Evolutionary conservation across 2,888 invertebrate species (phyloP).

Genomic region (Ichneumoninae sp.): DNA sequence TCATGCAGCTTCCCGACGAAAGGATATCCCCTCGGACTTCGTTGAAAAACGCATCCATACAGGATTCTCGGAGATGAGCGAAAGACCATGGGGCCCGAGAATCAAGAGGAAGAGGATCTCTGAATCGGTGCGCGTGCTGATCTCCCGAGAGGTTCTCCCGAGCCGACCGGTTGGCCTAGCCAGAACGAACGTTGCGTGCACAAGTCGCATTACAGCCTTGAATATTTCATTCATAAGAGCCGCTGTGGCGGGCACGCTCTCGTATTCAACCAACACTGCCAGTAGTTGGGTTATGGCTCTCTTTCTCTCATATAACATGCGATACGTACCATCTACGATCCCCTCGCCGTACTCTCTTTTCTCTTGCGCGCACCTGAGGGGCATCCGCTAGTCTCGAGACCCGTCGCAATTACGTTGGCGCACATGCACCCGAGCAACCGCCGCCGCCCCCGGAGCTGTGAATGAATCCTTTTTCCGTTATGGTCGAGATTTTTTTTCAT

Average conservation of each 20-base stretch:
- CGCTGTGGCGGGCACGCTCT: conserved; percentile 69
- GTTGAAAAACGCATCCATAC: neutral
- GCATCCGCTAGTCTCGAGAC: conserved; percentile 68
- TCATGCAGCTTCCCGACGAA: neutral
- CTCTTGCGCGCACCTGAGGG: conserved; percentile 33
- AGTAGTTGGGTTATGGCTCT: conserved; percentile 15
- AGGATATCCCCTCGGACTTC: neutral
- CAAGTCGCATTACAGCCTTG: conserved; percentile 80
- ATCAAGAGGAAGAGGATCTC: conserved; percentile 39
- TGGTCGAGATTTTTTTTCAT: conserved; percentile 41
- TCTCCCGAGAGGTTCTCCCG: conserved; percentile 58
- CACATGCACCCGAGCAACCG: conserved; percentile 58
- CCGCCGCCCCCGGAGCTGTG: conserved; percentile 74
- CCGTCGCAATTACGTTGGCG: conserved; percentile 75
- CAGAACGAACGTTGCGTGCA: conserved; percentile 78
- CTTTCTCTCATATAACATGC: conserved; percentile 60
- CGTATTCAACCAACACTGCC: conserved; percentile 75
- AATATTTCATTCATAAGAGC: conserved; percentile 84
- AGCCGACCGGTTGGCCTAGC: conserved; percentile 68
- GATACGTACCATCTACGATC: conserved; percentile 59
- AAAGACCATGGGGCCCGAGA: conserved; percentile 11
- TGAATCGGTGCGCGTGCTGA: conserved; percentile 61
- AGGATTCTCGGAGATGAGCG: conserved; percentile 2
- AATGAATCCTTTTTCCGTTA: conserved; percentile 76
- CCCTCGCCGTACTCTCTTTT: conserved; percentile 47